Evolutionary conservation across 2,888 invertebrate species (phyloP).

Genomic region (Pristionchus arcanus): DNA sequence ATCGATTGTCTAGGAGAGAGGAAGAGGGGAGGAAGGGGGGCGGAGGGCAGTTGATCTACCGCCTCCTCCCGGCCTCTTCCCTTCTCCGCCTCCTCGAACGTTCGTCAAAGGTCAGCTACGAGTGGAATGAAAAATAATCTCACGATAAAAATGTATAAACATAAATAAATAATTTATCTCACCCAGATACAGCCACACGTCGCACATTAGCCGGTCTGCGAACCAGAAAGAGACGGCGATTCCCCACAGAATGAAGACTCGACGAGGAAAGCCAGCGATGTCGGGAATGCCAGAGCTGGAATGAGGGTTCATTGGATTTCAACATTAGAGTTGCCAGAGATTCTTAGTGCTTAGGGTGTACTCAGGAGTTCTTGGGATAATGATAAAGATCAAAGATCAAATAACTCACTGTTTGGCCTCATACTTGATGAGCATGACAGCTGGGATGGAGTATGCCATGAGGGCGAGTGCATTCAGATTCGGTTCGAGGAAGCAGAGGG

Average conservation of each 20-base stretch:
- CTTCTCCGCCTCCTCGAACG: no score
- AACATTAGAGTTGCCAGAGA: no score
- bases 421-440: slow-evolving; percentile 70
- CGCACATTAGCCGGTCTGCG: slow-evolving; percentile 75
- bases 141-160: not conserved
- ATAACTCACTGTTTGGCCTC: slow-evolving; percentile 75
- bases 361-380: no score
- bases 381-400: no score
- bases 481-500: slow-evolving; percentile 76
- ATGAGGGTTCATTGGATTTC: not conserved
- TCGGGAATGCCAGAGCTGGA: slow-evolving; percentile 74
- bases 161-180: not conserved
- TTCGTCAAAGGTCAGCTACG: no score
- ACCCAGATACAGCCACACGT: slow-evolving; percentile 76
- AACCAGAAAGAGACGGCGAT: slow-evolving; percentile 74
- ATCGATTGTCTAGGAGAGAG: no score
- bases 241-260: slow-evolving; percentile 74
- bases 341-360: no score
- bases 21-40: no score
- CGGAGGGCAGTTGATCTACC: no score
- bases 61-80: no score
- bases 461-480: slow-evolving; percentile 75
- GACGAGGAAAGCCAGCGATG: slow-evolving; percentile 69
- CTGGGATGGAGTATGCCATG: slow-evolving; percentile 75
- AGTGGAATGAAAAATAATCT: no score